These are phyloP conservation scores for Brachionus asplanchnoidis DNA, from an alignment of 1,140 invertebrate genomes.

Conservation along the genomic window DNA sequence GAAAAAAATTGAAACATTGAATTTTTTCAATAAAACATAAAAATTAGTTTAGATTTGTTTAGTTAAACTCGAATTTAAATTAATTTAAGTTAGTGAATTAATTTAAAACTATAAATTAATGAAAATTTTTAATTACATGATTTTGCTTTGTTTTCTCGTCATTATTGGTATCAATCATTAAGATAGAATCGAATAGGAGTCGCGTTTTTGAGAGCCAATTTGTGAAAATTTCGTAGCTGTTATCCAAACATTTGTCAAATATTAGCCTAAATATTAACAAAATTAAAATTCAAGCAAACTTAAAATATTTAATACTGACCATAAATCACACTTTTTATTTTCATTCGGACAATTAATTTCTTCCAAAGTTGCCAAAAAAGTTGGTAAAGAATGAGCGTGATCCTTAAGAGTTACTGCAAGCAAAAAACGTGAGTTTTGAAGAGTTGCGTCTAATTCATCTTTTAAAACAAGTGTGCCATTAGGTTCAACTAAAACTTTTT, in stretches of 20 bases:
- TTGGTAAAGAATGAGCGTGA: constrained; percentile 7
- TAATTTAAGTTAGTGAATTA: no score
- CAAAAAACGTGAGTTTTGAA: not conserved
- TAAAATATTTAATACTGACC: not conserved
- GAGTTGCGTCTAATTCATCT: not conserved
- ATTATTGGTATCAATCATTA: constrained; percentile 8
- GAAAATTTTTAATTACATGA: not conserved
- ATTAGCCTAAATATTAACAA: not conserved
- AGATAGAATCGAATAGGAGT: not conserved
- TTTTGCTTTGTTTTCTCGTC: constrained; percentile 14
- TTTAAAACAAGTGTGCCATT: not conserved
- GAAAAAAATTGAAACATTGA: no score
- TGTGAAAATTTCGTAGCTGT: constrained; percentile 18
- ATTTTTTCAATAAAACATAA: no score
- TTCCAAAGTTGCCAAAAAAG: constrained; percentile 2
- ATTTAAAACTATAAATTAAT: not conserved
- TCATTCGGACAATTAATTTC: not conserved
- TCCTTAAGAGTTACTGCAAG: not conserved
- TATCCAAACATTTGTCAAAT: not conserved
- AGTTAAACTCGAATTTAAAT: no score
- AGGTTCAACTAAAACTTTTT: not conserved
- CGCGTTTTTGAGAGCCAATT: not conserved
- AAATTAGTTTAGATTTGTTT: no score
- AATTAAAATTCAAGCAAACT: not conserved
- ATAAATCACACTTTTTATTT: constrained; percentile 3